Percentiles rank a stretch among this genome's conserved stretches.
Conservation (phyloP, 2,113 vertebrate genomes). For the Aix galericulata region DNA sequence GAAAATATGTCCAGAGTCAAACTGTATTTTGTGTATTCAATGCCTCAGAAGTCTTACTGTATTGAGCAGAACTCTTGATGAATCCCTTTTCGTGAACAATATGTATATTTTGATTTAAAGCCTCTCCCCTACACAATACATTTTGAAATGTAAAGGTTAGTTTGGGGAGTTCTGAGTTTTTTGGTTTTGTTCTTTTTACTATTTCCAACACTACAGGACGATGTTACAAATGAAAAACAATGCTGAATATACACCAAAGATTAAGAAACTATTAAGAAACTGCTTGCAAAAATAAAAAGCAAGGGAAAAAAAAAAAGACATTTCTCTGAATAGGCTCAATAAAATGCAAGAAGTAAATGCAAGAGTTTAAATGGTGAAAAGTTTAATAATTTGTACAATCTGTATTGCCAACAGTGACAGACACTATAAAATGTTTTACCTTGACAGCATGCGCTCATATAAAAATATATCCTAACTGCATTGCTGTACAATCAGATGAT, state of each 20-base stretch:
- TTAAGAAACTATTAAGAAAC: background rate
- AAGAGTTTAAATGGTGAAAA: slow-evolving; percentile 6
- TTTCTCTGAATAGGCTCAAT: slow-evolving; percentile 6
- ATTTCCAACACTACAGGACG: background rate
- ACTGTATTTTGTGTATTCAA: background rate
- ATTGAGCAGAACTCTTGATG: background rate
- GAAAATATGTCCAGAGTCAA: background rate
- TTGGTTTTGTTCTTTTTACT: background rate
- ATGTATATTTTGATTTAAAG: background rate
- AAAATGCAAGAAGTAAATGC: slow-evolving; percentile 44
- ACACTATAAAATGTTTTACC: slow-evolving; percentile 25
- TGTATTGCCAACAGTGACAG: background rate
- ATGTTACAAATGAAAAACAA: background rate
- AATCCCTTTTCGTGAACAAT: background rate
- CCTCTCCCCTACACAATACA: fast-evolving
- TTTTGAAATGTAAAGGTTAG: background rate
- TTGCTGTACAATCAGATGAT: background rate
- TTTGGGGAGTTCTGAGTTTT: background rate
- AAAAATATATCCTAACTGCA: slow-evolving; percentile 54
- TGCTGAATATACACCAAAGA: background rate
- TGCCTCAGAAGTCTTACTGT: background rate
- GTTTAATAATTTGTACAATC: slow-evolving; percentile 42
- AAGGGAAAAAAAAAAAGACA: background rate
- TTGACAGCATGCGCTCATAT: slow-evolving; percentile 1
- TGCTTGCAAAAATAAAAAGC: background rate